Base-by-base conservation (phyloP, 1,140 invertebrate species). In the Scaptomyza hsui region DNA sequence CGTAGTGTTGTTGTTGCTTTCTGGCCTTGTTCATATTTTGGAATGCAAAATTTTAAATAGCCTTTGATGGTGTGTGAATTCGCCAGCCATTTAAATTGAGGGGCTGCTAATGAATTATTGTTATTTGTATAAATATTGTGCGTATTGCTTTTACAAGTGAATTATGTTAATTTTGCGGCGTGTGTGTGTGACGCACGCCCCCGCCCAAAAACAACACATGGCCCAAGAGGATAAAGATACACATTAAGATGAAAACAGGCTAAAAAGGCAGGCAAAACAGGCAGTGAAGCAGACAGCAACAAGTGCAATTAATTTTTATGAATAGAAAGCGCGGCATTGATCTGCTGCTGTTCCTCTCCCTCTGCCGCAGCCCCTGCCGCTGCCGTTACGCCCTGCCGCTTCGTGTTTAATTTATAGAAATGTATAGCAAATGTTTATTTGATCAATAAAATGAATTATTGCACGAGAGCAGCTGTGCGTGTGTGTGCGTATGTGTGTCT, bases 361-460 rank as follows among this genome's bases (percentile, higher is more conserved):
- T 35, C 48, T 76, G 53, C 57, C 52, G 16, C 37, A 44, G 41
- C 24, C 41, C 29, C 49, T 37, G 35, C 62, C 16, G 67, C 64
- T 61, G 65, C 48, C 45, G 74, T 55, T 82, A 75, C 71, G 72
- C 80, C 72, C 80, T 80, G 81, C 68, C 62, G 76, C 63, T 62
- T 56, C 57, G 74, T 69, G 77, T 88, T 88, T 78, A 88, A 86
- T 86, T 86, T 86, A 88, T 86, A 72, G 75, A 86, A 88, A 89
- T 86, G 81, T 85, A 59, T 88, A 78, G 82, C 63, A 82, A 86
- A 86, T 86, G 82, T 86, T 86, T 86, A 88, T 86, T 86, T 88
- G 71, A 86, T 88, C 82, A 86, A 86, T 86, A 85, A 86, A 86
- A 86, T 86, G 82, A 86, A 88, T 86, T 86, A 86, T 86, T 72